Conservation (phyloP, 2,113 vertebrate genomes). For the Oenanthe oenanthe region DNA sequence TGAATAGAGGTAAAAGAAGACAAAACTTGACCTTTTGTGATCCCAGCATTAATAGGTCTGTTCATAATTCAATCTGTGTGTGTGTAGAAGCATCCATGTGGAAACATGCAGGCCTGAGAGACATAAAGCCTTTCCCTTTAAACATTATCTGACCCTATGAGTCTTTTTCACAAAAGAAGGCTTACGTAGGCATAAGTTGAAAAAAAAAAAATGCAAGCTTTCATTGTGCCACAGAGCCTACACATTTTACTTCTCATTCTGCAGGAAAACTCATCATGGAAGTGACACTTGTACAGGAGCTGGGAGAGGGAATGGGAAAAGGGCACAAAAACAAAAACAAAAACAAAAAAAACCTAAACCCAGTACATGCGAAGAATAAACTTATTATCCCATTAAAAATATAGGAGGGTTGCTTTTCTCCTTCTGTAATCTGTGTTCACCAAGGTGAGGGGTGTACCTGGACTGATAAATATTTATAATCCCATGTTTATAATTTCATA, state of each 20-base stretch:
- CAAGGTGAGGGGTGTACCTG: too few relatives aligned
- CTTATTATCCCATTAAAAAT: constrained; percentile 21
- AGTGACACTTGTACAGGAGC: constrained; percentile 75
- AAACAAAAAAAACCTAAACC: background rate
- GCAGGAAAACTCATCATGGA: constrained; percentile 72
- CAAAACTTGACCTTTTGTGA: constrained; percentile 87
- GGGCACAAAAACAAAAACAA: constrained; percentile 27
- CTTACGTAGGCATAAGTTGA: constrained; percentile 81
- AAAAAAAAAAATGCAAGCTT: constrained; percentile 72
- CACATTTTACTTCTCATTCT: constrained; percentile 70
- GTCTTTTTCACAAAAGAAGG: constrained; percentile 81
- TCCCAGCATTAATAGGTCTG: constrained; percentile 86
- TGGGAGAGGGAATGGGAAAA: constrained; percentile 48
- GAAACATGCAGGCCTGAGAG: constrained; percentile 84
- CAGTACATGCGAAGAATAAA: background rate
- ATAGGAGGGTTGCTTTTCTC: background rate
- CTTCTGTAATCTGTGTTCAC: too few relatives aligned
- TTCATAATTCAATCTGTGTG: constrained; percentile 88
- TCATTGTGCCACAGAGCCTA: constrained; percentile 73
- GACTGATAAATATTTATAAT: too few relatives aligned
- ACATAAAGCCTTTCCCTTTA: constrained; percentile 85
- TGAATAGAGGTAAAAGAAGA: constrained; percentile 84
- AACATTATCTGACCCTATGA: constrained; percentile 86
- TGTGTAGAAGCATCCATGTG: constrained; percentile 86
- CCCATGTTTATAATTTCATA: too few relatives aligned